Base-by-base conservation (phyloP, 2,113 vertebrate species). In the Chlamydotis undulata region DNA sequence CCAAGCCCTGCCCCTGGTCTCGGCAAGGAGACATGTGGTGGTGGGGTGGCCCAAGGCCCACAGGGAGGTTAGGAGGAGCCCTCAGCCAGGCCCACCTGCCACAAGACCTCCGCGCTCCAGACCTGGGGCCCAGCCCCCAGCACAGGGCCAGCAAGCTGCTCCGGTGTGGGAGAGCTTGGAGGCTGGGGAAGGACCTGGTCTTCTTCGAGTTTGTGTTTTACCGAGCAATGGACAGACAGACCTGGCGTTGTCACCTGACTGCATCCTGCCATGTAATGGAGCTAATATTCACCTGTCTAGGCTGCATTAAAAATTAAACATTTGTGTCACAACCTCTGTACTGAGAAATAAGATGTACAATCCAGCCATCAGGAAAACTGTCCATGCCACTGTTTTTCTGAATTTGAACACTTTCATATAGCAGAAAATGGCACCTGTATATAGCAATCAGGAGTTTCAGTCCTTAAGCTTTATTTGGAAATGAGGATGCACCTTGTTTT, bases 1-100 rank as follows among this genome's bases (percentile, higher is more conserved):
- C 53, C 19, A 1, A 24, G 23, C 12, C 3, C 12, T 1, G 0
- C 4, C 7, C 7, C 22, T 13, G 53, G 14, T 4, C 35, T 59
- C 0, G 1, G 21, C 10, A 14, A 17, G 41, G 22, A n/a, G 25
- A 4, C 14, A 3, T 0, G 2, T 19, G 41, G 53, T 26, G 1
- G 1, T 4, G 43, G 10, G 31, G 29, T 13, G 47, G 39, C 26
- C 26, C 2, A 29, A 6, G 50, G 33, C 37, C 26, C 0, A 0
- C 7, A 45, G 7, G 8, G 19, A 19, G 13, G 23, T 8, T 5
- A 12, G 70, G 25, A 35, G 29, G 45, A 55, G 19, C 25, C 19
- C 15, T 47, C 1, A 2, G 28, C 24, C 37, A 16, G 33, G 31
- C 23, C 24, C 1, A 1, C 26, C 31, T 12, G 56, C 23, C 4